A percentile compares a stretch with the other conserved stretches of the same genome.
phyloP scores from a whole-genome alignment of 1,140 invertebrate genomes.

The Pteromalus puparum region DNA sequence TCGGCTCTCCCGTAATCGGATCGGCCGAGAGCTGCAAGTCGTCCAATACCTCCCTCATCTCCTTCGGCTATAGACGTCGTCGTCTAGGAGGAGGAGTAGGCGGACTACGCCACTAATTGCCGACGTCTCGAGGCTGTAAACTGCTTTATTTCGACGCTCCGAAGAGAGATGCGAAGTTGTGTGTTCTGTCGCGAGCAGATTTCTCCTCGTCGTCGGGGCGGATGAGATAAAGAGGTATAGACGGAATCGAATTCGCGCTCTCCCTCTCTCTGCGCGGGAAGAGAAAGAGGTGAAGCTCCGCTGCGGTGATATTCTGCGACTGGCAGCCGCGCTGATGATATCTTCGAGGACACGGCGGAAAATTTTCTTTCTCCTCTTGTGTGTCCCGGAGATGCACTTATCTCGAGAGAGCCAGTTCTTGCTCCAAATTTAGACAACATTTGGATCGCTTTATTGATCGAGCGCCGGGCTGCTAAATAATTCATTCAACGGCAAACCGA shows the following conservation, averaged over 20 bases:
- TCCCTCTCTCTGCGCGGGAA: background rate
- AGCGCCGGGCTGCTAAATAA: background rate
- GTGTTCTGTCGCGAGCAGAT: conserved; percentile 61
- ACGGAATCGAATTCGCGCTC: conserved; percentile 38
- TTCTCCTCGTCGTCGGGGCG: conserved; percentile 26
- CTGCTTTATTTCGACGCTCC: conserved; percentile 51
- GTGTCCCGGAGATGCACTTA: background rate
- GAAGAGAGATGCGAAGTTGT: conserved; percentile 51
- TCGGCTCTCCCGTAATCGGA: conserved; percentile 25
- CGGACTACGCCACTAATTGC: conserved; percentile 53
- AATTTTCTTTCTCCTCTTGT: conserved; percentile 46
- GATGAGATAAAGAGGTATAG: background rate
- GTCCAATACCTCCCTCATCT: conserved; percentile 13
- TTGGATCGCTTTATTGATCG: conserved; percentile 31
- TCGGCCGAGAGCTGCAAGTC: background rate
- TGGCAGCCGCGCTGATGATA: conserved; percentile 52
- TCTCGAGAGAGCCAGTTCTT: background rate
- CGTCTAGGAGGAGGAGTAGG: background rate
- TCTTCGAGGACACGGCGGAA: conserved; percentile 40
- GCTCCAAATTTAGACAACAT: conserved; percentile 6
- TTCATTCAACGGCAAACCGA: background rate
- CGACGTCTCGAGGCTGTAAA: conserved; percentile 47
- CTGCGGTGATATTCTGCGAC: conserved; percentile 55
- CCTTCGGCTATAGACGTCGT: background rate
- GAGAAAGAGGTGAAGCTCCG: background rate